Conservation (phyloP, 2,113 vertebrate species). For the Antidorcas marsupialis region DNA sequence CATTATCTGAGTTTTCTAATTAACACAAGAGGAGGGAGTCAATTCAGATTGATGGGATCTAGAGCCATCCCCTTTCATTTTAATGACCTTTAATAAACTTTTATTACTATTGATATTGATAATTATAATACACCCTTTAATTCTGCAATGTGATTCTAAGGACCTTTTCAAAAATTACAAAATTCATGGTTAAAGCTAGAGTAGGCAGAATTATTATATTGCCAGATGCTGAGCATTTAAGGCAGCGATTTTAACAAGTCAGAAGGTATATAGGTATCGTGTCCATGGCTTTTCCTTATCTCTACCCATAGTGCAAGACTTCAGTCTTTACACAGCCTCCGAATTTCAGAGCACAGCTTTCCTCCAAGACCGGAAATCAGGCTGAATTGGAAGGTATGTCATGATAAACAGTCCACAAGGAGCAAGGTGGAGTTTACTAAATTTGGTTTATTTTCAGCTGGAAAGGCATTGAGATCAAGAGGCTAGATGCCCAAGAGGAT, state of each 20-base stretch:
- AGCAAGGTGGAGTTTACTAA: slow-evolving; percentile 59
- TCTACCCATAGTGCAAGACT: not conserved
- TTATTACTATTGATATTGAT: slow-evolving; percentile 98
- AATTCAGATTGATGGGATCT: slow-evolving; percentile 94
- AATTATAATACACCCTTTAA: slow-evolving; percentile 97
- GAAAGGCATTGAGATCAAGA: not conserved
- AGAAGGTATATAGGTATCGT: not conserved
- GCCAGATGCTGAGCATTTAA: slow-evolving; percentile 35
- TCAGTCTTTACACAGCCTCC: not conserved
- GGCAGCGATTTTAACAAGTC: not conserved
- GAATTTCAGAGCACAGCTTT: slow-evolving; percentile 36
- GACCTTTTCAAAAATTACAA: slow-evolving; percentile 81
- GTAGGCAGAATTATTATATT: not conserved
- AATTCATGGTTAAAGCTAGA: slow-evolving; percentile 79
- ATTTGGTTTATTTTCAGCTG: slow-evolving; percentile 52
- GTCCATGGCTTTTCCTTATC: not conserved
- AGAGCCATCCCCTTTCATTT: slow-evolving; percentile 97
- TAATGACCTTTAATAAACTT: slow-evolving; percentile 99
- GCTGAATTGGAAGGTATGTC: slow-evolving; percentile 46
- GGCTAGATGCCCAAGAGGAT: slow-evolving; percentile 61
- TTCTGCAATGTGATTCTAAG: slow-evolving; percentile 85
- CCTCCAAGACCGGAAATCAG: not conserved
- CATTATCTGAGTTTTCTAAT: slow-evolving; percentile 98
- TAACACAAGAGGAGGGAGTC: slow-evolving; percentile 98
- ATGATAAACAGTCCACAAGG: slow-evolving; percentile 54